Percentiles rank a stretch among this genome's conserved stretches.
Evolutionary conservation across 2,113 vertebrate species (phyloP).

Genomic region (Haemorhous mexicanus): DNA sequence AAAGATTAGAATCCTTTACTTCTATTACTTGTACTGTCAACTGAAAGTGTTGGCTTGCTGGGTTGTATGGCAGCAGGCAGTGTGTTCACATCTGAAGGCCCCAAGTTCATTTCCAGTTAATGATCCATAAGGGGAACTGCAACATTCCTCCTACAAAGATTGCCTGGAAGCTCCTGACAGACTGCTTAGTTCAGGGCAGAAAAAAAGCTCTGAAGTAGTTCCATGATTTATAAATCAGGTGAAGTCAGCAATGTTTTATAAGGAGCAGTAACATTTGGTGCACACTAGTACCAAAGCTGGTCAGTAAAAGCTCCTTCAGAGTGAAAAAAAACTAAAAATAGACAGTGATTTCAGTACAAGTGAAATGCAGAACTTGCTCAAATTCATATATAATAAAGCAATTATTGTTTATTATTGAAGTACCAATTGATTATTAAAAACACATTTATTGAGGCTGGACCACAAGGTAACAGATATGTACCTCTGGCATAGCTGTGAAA

Average conservation of each 20-base stretch:
- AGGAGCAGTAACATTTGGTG: not conserved
- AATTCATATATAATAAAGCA: conserved; percentile 60
- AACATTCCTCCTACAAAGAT: not conserved
- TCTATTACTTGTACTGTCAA: not conserved
- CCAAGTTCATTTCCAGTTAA: conserved; percentile 20
- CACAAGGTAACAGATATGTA: conserved; percentile 71
- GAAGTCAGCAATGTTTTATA: not conserved
- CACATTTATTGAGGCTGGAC: conserved; percentile 72
- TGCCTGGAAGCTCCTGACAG: not conserved
- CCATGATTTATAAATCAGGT: not conserved
- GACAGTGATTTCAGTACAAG: not conserved
- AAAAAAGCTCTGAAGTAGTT: not conserved
- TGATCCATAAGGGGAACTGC: not conserved
- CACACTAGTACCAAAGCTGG: not conserved
- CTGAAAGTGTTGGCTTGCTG: not conserved
- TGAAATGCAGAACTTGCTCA: conserved; percentile 4
- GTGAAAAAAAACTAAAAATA: not conserved
- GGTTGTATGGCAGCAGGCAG: rapidly evolving
- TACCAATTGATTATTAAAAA: conserved; percentile 76
- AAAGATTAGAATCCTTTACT: not conserved
- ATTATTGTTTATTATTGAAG: conserved; percentile 72
- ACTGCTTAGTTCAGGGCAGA: not conserved
- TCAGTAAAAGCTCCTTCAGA: not conserved
- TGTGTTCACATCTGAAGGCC: not conserved
- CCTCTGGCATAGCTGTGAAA: conserved; percentile 67